These are phyloP conservation scores for Steinernema hermaphroditum DNA, from an alignment of 2,888 invertebrate genomes.

Conservation along the genomic window DNA sequence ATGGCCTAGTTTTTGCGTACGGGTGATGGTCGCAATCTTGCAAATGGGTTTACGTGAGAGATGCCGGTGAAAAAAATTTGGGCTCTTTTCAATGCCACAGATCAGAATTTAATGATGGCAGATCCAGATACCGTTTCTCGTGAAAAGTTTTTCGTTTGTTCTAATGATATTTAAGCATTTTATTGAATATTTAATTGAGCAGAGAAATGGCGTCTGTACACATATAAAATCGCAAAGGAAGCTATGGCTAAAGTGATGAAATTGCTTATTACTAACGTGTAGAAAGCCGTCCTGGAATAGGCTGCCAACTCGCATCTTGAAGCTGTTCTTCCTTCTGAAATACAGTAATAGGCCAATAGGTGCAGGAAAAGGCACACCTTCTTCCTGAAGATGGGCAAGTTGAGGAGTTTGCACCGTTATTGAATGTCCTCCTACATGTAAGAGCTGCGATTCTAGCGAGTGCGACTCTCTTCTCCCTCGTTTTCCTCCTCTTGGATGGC, in stretches of 20 bases:
- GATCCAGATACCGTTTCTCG: no score
- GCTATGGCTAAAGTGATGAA: slow-evolving; percentile 5
- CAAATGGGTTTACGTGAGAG: no score
- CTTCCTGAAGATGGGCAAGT: no score
- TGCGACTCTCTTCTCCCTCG: slow-evolving; percentile 3
- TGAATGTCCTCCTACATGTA: background rate
- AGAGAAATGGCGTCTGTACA: slow-evolving; percentile 23
- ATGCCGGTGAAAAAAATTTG: no score
- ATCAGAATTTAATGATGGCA: no score
- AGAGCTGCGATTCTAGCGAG: background rate
- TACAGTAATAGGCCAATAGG: no score
- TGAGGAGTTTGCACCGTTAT: background rate
- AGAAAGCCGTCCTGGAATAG: slow-evolving; percentile 13
- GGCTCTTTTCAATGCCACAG: no score
- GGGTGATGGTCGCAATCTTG: no score
- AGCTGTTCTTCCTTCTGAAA: no score
- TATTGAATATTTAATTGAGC: slow-evolving; percentile 22
- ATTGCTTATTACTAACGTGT: slow-evolving; percentile 17
- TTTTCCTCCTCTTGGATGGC: background rate
- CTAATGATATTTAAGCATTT: no score
- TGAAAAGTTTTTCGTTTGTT: no score
- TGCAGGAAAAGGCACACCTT: no score
- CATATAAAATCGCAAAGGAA: slow-evolving; percentile 11
- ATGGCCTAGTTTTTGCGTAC: background rate
- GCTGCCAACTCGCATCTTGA: background rate